These are phyloP conservation scores for Aleiodes alternator DNA, from an alignment of 2,888 invertebrate species.

Conservation along the genomic window DNA sequence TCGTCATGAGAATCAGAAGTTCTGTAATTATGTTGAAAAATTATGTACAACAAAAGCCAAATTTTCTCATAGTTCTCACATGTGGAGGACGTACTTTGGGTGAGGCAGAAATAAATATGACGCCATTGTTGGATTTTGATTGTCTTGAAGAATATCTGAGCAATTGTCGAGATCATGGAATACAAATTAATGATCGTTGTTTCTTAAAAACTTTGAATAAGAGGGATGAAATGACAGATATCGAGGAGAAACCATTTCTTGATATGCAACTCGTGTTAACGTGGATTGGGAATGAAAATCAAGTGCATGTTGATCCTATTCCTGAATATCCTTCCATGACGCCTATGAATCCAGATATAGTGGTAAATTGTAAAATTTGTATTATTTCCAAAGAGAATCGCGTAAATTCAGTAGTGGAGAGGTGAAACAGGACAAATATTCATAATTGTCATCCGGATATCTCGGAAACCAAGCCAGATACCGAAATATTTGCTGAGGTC, in stretches of 20 bases:
- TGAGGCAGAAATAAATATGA: slow-evolving; percentile 76
- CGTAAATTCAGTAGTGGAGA: no score
- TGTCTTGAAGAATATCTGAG: slow-evolving; percentile 73
- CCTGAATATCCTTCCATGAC: slow-evolving; percentile 25
- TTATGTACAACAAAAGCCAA: slow-evolving; percentile 77
- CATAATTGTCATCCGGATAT: no score
- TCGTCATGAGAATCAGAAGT: slow-evolving; percentile 76
- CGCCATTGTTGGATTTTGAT: slow-evolving; percentile 76
- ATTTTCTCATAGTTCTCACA: slow-evolving; percentile 75
- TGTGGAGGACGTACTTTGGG: slow-evolving; percentile 74
- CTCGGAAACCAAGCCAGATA: no score
- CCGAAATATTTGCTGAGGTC: no score
- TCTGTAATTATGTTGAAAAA: slow-evolving; percentile 73
- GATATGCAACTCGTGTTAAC: slow-evolving; percentile 77
- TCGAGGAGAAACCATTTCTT: slow-evolving; percentile 73
- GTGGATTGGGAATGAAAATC: slow-evolving; percentile 65
- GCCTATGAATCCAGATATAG: neutral
- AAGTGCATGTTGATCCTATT: slow-evolving; percentile 15
- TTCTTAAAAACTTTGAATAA: slow-evolving; percentile 56
- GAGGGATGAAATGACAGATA: slow-evolving; percentile 41
- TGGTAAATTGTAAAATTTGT: slow-evolving; percentile 11
- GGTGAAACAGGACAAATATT: no score
- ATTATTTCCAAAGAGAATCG: neutral
- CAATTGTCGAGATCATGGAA: slow-evolving; percentile 73
- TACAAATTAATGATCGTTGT: slow-evolving; percentile 73